These are phyloP conservation scores for Hipposideros larvatus DNA, from an alignment of 2,797 vertebrate species.

Conservation along the genomic window DNA sequence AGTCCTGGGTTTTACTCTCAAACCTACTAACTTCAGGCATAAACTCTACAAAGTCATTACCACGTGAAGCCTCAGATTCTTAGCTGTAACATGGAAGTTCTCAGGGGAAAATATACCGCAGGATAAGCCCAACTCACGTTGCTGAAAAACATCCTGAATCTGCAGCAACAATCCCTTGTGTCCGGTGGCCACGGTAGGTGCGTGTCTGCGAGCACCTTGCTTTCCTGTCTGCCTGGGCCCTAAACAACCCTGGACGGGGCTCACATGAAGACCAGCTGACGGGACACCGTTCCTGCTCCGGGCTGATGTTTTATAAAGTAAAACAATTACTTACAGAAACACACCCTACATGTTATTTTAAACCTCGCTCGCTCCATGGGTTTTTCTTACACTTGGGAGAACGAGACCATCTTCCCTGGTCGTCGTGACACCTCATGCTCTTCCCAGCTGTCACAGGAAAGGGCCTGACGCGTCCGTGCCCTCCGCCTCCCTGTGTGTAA, in stretches of 20 bases:
- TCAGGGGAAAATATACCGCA: not conserved
- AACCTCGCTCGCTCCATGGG: fast-evolving
- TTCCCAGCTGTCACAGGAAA: fast-evolving
- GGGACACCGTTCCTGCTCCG: too few relatives aligned
- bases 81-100: not conserved
- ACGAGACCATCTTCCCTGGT: not conserved
- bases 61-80: not conserved
- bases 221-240: too few relatives aligned
- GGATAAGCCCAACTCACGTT: too few relatives aligned
- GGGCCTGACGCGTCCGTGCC: fast-evolving
- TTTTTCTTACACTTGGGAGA: too few relatives aligned
- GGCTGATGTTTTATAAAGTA: not conserved
- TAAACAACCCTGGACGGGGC: too few relatives aligned
- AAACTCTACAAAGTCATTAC: too few relatives aligned
- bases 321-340: too few relatives aligned
- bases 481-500: fast-evolving
- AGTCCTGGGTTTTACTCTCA: not conserved
- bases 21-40: not conserved
- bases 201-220: too few relatives aligned
- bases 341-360: fast-evolving
- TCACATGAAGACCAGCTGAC: too few relatives aligned
- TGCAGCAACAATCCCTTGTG: too few relatives aligned
- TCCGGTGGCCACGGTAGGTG: too few relatives aligned
- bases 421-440: not conserved
- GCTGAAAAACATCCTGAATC: too few relatives aligned